Base-by-base conservation (phyloP, 2,888 invertebrate species). In the Volucella zonaria region DNA sequence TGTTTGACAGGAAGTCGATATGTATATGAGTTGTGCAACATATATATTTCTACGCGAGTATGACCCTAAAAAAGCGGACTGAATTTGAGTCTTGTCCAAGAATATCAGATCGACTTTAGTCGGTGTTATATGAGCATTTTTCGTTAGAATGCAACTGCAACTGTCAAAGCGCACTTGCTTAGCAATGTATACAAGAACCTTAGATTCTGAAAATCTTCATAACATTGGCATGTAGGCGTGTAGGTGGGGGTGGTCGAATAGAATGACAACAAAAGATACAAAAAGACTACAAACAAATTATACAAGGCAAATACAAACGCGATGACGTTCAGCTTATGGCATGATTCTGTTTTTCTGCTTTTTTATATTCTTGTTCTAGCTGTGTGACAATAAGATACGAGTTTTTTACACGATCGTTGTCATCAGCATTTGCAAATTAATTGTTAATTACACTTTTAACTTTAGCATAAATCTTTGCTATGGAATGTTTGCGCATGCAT, bases 41-140 rank as follows among this genome's bases (percentile, higher is more conserved):
- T 31, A 31, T 6, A 31, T 31, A 31, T 31, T 31, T 31, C 31
- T 31, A 31, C 6, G 45, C 62, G 56, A 68, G 58, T 58, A 59
- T 79, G 82, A 79, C 82, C 82, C 74, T 64, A 82, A 82, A 77
- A 74, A 78, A 77, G 49, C 43, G 54, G 52, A 45, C 70, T 56
- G 6, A 23, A 3, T 49, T 45, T 49, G 12, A 43, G 54, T 43
- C 23, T 14, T 71, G 49, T 58, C 58, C 56, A 74, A 64, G 74
- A 74, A 64, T 52, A 47, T 31, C 75, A 42, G 15, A 58, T 58
- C 42, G 42, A 18, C 11, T 58, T 40, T 12, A n/a, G 12, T n/a
- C 8, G 18, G 15, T 59, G 18, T 38, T 10, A 11, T 40, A 18
- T 31, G 31, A 31, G 6, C 51, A 62, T 14, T 31, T 43, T 45